Evolutionary conservation across 2,797 vertebrate species (phyloP), one percentile per base, ranked within the genome.

Genomic region (Sorex maritimensis): DNA sequence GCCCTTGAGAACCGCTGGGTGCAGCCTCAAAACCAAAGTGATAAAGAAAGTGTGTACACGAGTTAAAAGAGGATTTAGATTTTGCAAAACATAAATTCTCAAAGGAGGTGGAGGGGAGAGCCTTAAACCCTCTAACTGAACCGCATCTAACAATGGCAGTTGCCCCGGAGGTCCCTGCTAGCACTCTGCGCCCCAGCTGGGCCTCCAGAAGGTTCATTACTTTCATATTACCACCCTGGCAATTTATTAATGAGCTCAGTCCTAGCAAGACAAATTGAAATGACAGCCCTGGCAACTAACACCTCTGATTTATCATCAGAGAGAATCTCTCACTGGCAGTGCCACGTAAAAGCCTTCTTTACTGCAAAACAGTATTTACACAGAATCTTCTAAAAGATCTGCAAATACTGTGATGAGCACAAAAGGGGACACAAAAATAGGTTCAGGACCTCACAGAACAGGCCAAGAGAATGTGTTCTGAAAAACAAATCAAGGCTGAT

Each of bases 201-300:
- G 73, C 49, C 72, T 92, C 92, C 89, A 86, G 94, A 91, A 95
- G 68, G 90, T 90, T 96, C 90, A 94, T 96, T 95, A 94, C 78
- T 94, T 96, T 97, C 92, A 81, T 93, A 96, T 96, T 94, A 96
- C 61, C 58, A 96, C 23, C 52, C 65, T 73, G 82, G 73, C 89
- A 95, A 94, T 93, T 96, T 96, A 89, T 95, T 95, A 95, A 94
- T 94, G 90, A 96, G 88, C 21, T 96, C 82, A 92, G 55, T 88
- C 71, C 34, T 90, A 94, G 83, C 63, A 92, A 95, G 89, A 95
- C 86, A 95, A 95, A 95, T 88, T 94, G 92, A 90, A 92, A 93
- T 94, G 95, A 95, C 83, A 94, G 82, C 21, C 6, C 58, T 91
- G 79, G 75, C 58, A 94, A 86, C 77, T 80, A 92, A 88, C 72